Evolutionary conservation across 1,140 invertebrate genomes (phyloP), one percentile per base, ranked within the genome.

Genomic region (Microplitis demolitor): DNA sequence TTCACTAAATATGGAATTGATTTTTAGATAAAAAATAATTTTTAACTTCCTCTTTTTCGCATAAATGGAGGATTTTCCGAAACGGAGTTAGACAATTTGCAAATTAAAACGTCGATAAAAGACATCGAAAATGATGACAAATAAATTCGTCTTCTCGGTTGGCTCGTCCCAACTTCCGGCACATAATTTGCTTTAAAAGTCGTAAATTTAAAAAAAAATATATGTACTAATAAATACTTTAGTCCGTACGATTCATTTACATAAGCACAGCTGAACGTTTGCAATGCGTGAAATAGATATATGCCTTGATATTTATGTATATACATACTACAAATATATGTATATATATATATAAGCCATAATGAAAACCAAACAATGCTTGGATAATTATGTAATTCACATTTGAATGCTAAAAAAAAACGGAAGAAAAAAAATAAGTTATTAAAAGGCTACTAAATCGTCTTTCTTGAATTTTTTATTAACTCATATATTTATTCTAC

Each of bases 331-430:
- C 24, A 24, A 24, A 24, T 24, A 24, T 24, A 24, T 24, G n/a
- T n/a, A 24, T 24, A 24, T 24, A 62, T 39, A 35, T 72, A 4
- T 4, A 60, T 39, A 61, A 77, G 72, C 73, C 78, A 80, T 79
- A 80, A 83, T 81, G 80, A 73, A 79, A 78, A 71, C 76, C 72
- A 79, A 83, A 84, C 84, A 83, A 83, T 83, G 79, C 79, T 56
- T 68, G 71, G 72, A 76, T 81, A 84, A 85, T 84, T 84, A 84
- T 76, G 78, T 78, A 79, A 81, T 79, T 78, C 68, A 75, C 58
- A 76, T 81, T 81, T 79, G 80, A 83, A 80, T 77, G 60, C 39
- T 33, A 4, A 11, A 31, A 39, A 31, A 58, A 39, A 58, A 39
- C n/a, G 45, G 45, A 61, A 33, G 64, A n/a, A 37, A 35, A 11